Percentiles rank a stretch among this genome's conserved stretches.
Evolutionary conservation across 2,797 vertebrate species (phyloP).

Genomic region (Cynodonichthys magdalenae): DNA sequence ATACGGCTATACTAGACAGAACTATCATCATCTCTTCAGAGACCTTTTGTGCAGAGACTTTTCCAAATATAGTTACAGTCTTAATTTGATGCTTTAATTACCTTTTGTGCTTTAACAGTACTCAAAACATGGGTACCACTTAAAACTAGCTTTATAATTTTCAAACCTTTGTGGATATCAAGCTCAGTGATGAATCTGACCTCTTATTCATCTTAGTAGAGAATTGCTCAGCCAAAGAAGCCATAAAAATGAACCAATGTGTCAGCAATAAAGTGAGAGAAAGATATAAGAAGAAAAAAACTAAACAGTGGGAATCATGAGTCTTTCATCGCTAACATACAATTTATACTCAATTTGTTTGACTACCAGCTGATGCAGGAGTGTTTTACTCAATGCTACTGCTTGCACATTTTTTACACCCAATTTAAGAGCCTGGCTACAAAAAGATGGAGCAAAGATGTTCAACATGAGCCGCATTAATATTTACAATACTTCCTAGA

Average conservation of each 20-base stretch:
- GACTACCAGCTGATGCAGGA: conserved; percentile 6
- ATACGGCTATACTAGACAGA: conserved; percentile 9
- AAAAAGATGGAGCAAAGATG: conserved; percentile 41
- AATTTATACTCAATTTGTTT: conserved; percentile 38
- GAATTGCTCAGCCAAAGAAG: conserved; percentile 11
- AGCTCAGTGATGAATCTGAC: not conserved
- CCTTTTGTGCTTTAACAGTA: conserved; percentile 29
- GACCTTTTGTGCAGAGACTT: conserved; percentile 7
- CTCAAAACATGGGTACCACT: conserved; percentile 17
- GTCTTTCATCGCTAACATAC: conserved; percentile 21
- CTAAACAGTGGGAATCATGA: conserved; percentile 58
- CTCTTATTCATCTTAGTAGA: not conserved
- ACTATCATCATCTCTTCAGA: conserved; percentile 30
- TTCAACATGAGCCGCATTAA: conserved; percentile 46
- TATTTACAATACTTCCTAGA: conserved; percentile 45
- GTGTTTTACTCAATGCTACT: conserved; percentile 30
- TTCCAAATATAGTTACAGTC: conserved; percentile 11
- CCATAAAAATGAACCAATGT: conserved; percentile 27
- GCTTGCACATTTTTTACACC: conserved; percentile 39
- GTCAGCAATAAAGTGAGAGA: conserved; percentile 37
- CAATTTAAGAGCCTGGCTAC: conserved; percentile 31
- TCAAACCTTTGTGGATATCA: conserved; percentile 1
- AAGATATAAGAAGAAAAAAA: conserved; percentile 55
- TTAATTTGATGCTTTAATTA: conserved; percentile 44
- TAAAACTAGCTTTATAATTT: conserved; percentile 20